phyloP scores from a whole-genome alignment of 1,140 invertebrate species.

The Drosophila pseudoananassae region DNA sequence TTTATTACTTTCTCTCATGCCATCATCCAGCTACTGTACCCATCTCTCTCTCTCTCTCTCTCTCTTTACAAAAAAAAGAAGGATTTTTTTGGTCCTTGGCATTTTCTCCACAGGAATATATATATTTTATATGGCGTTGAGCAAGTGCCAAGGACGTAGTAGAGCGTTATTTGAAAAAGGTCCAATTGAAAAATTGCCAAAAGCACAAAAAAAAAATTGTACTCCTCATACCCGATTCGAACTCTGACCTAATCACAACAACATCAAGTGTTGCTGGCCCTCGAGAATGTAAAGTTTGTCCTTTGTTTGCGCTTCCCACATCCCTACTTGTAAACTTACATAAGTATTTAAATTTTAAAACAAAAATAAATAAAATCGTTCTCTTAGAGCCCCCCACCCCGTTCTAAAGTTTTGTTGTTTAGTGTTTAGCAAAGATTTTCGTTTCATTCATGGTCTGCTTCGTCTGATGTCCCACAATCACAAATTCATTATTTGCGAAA shows the following conservation, averaged over 20 bases:
- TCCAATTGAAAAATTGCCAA: constrained; percentile 43
- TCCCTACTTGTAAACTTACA: neutral
- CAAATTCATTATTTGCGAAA: constrained; percentile 1
- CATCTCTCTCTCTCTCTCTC: constrained; percentile 52
- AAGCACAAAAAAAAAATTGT: constrained; percentile 47
- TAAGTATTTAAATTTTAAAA: constrained; percentile 11
- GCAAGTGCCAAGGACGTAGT: constrained; percentile 8
- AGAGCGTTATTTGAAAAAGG: constrained; percentile 76
- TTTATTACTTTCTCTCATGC: constrained; percentile 43
- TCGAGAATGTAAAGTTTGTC: constrained; percentile 5
- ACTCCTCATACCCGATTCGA: constrained; percentile 33
- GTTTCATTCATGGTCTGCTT: constrained; percentile 30
- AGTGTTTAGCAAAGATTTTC: constrained; percentile 28
- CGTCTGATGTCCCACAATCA: constrained; percentile 34
- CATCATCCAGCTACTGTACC: constrained; percentile 40
- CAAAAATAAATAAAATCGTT: constrained; percentile 11
- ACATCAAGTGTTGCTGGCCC: constrained; percentile 12
- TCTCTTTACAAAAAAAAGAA: constrained; percentile 28
- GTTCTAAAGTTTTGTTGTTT: constrained; percentile 24
- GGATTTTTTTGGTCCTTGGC: constrained; percentile 18
- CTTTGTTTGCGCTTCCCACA: constrained; percentile 29
- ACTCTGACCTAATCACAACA: constrained; percentile 9
- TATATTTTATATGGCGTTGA: constrained; percentile 14
- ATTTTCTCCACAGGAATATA: constrained; percentile 1
- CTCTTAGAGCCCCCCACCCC: constrained; percentile 20